These are phyloP conservation scores for Branchellion lobata DNA, from an alignment of 2,888 invertebrate species.

Conservation along the genomic window DNA sequence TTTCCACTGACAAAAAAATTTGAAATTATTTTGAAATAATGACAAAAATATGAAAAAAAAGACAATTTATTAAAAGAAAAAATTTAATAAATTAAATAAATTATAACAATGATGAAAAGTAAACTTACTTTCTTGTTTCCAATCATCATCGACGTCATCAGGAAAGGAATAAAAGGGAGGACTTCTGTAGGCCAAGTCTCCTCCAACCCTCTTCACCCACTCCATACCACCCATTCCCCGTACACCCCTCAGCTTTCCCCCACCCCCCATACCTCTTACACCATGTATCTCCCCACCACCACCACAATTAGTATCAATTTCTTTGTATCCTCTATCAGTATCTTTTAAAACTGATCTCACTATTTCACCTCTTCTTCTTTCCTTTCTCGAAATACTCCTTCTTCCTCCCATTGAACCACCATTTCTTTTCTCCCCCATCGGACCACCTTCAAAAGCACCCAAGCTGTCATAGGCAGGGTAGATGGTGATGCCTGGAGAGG, in stretches of 20 bases:
- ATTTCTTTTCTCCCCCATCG: too few species aligned
- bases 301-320: not conserved
- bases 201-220: not conserved
- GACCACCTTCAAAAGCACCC: too few species aligned
- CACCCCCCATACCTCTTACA: not conserved
- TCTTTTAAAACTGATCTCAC: too few species aligned
- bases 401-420: too few species aligned
- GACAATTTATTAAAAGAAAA: too few species aligned
- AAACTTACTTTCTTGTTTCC: not conserved
- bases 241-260: not conserved
- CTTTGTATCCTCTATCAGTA: too few species aligned
- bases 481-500: too few species aligned
- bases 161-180: not conserved
- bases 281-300: not conserved
- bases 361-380: too few species aligned
- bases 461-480: too few species aligned
- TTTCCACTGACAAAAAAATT: slow-evolving; percentile 13
- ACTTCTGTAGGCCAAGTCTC: not conserved
- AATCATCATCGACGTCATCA: not conserved
- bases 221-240: not conserved
- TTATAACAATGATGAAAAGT: not conserved
- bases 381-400: too few species aligned
- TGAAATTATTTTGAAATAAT: not conserved
- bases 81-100: not conserved
- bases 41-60: too few species aligned